These are phyloP conservation scores for Crotalus horridus DNA, from an alignment of 2,113 vertebrate species.

Conservation along the genomic window DNA sequence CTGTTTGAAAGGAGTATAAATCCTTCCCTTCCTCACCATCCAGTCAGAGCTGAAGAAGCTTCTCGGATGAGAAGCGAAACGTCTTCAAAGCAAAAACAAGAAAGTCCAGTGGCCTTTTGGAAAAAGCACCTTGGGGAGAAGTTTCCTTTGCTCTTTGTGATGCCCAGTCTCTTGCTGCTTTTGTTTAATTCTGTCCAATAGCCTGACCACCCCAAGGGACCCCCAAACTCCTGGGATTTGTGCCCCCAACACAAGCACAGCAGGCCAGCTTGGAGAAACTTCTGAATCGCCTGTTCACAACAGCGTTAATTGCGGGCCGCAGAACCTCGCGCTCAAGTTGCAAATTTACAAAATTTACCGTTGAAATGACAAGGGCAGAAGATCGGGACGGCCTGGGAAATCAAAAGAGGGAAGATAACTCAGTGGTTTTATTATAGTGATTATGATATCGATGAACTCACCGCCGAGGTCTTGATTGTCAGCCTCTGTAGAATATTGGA, in stretches of 20 bases:
- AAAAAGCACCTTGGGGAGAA: not conserved
- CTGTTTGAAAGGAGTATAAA: too few relatives aligned
- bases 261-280: not conserved
- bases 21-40: too few relatives aligned
- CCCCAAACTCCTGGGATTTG: not conserved
- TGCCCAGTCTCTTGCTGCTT: not conserved
- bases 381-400: not conserved
- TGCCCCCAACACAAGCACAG: not conserved
- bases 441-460: conserved; percentile 25
- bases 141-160: not conserved
- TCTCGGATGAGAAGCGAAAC: too few relatives aligned
- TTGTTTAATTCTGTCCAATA: not conserved
- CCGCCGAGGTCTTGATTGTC: conserved; percentile 7
- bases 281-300: not conserved
- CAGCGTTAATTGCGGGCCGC: too few relatives aligned
- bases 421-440: not conserved
- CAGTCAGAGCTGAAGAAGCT: too few relatives aligned
- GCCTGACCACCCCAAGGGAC: not conserved
- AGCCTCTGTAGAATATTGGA: conserved; percentile 23
- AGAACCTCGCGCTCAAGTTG: fast-evolving
- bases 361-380: not conserved
- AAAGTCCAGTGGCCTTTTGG: too few relatives aligned
- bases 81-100: too few relatives aligned
- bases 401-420: conserved; percentile 15
- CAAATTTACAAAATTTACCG: not conserved